phyloP scores from a whole-genome alignment of 2,888 invertebrate genomes.

The Lysandra coridon region DNA sequence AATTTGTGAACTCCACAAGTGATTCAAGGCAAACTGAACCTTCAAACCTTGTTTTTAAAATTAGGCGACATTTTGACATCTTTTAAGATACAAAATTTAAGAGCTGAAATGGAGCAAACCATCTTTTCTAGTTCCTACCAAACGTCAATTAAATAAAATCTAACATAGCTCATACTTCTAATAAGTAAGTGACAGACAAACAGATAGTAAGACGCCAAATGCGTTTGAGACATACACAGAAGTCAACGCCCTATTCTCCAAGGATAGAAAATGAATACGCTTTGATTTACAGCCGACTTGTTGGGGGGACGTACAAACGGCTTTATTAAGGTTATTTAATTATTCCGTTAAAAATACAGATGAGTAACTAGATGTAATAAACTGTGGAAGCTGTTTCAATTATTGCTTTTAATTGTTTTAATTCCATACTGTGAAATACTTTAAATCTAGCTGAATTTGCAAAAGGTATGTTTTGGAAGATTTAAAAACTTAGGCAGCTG shows the following conservation, averaged over 20 bases:
- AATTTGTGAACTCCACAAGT: too few species aligned
- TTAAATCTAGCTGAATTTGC: not conserved
- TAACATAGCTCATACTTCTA: too few species aligned
- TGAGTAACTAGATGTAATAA: not conserved
- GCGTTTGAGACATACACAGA: constrained; percentile 56
- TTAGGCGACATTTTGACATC: too few species aligned
- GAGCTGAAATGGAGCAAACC: too few species aligned
- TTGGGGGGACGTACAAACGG: constrained; percentile 22
- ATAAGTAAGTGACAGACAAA: not conserved
- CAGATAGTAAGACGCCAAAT: constrained; percentile 51
- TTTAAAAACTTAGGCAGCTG: not conserved
- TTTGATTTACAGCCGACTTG: constrained; percentile 40
- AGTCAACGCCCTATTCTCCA: constrained; percentile 67
- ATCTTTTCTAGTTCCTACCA: too few species aligned
- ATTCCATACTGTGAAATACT: not conserved
- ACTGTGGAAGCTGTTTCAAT: not conserved
- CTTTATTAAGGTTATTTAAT: constrained; percentile 24
- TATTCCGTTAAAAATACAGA: constrained; percentile 11
- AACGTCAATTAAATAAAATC: too few species aligned
- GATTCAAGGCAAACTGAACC: too few species aligned
- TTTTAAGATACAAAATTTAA: too few species aligned
- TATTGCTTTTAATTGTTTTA: not conserved
- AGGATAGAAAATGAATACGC: constrained; percentile 61
- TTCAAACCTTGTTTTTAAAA: too few species aligned
- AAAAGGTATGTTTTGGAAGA: not conserved